Conservation (phyloP, 2,888 invertebrate genomes). For the Aricia artaxerxes region DNA sequence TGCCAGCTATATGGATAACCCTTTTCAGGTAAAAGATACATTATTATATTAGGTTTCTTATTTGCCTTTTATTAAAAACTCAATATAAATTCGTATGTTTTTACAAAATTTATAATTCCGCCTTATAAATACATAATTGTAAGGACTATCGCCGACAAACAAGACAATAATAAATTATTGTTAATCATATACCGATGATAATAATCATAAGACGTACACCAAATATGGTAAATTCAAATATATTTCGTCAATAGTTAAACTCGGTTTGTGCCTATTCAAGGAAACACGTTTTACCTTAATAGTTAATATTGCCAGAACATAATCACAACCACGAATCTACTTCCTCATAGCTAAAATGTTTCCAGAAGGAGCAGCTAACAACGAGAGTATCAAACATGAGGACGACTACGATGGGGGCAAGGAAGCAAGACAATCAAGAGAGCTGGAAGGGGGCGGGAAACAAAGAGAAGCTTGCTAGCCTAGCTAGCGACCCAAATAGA, state of each 20-base stretch:
- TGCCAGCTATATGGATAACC: conserved; percentile 68
- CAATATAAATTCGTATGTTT: not conserved
- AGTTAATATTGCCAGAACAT: not conserved
- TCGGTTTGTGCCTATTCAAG: not conserved
- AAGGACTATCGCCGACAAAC: too few relatives aligned
- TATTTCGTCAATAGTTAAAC: not conserved
- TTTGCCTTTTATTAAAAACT: not conserved
- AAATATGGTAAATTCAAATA: not conserved
- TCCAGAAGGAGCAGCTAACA: conserved; percentile 63
- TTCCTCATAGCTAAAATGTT: conserved; percentile 38
- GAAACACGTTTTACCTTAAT: not conserved
- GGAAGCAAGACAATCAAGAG: conserved; percentile 53
- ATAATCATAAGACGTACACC: too few relatives aligned
- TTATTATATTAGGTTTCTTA: not conserved
- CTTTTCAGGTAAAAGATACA: conserved; percentile 55
- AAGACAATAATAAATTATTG: too few relatives aligned
- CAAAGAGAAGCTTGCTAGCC: conserved; percentile 48
- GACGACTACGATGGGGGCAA: conserved; percentile 52
- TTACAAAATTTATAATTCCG: not conserved
- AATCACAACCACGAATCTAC: not conserved
- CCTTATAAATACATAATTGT: not conserved
- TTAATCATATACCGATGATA: too few relatives aligned
- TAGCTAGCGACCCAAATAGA: conserved; percentile 56
- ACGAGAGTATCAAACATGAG: conserved; percentile 59
- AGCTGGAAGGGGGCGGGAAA: conserved; percentile 57